Conservation (phyloP, 1,140 invertebrate species). For the Muscidifurax raptorellus region DNA sequence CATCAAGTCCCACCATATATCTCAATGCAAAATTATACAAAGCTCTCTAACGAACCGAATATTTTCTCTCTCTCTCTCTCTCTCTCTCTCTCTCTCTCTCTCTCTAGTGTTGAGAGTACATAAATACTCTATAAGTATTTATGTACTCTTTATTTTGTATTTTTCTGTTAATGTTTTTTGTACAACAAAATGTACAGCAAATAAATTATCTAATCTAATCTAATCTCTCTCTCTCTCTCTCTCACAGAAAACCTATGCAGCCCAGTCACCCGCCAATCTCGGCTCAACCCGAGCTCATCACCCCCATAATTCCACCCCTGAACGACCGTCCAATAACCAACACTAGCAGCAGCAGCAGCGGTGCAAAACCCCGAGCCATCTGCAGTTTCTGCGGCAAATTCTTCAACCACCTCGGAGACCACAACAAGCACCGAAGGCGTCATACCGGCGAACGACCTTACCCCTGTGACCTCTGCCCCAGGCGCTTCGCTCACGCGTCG, state of each 20-base stretch:
- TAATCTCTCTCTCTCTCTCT: background rate
- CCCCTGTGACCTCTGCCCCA: slow-evolving; percentile 44
- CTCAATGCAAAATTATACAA: no score
- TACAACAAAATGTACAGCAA: no score
- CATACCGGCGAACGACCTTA: slow-evolving; percentile 57
- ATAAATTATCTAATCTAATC: background rate
- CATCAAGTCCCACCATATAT: no score
- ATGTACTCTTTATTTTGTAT: no score
- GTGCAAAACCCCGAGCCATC: background rate
- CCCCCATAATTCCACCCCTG: slow-evolving; percentile 51
- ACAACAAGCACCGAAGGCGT: slow-evolving; percentile 53
- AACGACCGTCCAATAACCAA: background rate
- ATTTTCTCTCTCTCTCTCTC: no score
- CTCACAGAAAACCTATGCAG: background rate
- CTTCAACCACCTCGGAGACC: slow-evolving; percentile 52
- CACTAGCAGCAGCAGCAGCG: background rate
- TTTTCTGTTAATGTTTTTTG: no score
- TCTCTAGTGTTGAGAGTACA: no score
- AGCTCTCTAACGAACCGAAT: no score
- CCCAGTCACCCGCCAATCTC: no score
- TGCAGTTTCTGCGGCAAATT: slow-evolving; percentile 53
- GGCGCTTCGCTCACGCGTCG: slow-evolving; percentile 49
- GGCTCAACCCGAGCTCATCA: background rate
- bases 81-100: no score
- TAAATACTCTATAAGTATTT: no score